A percentile compares a stretch with the other conserved stretches of the same genome.
Conservation (phyloP, 2,888 invertebrate species). For the Saturnia pavonia region DNA sequence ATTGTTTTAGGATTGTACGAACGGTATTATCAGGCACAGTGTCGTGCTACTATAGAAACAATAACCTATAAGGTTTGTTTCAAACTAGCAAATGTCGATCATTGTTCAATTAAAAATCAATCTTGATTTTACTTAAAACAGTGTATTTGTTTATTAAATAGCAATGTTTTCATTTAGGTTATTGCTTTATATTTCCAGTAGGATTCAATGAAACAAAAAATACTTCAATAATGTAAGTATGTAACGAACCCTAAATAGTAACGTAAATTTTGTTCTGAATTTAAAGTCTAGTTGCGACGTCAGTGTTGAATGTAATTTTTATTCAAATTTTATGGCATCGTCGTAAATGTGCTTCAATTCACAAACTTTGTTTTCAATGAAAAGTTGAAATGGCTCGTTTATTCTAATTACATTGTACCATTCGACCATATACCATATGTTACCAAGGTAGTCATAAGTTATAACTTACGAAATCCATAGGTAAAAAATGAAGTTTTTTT, state of each 20-base stretch:
- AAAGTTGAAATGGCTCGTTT: constrained; percentile 18
- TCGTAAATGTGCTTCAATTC: constrained; percentile 19
- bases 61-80: too few species aligned
- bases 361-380: constrained; percentile 18
- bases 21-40: too few species aligned
- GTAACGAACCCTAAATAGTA: not conserved
- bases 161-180: not conserved
- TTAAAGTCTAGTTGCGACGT: constrained; percentile 9
- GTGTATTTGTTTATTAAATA: not conserved
- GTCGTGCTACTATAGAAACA: too few species aligned
- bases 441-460: not conserved
- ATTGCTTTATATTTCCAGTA: not conserved
- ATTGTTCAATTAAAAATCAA: too few species aligned
- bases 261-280: not conserved
- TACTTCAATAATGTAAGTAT: not conserved
- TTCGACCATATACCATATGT: constrained; percentile 2
- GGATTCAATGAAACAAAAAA: not conserved
- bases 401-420: not conserved
- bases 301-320: constrained; percentile 15
- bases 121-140: too few species aligned
- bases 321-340: constrained; percentile 19
- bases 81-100: too few species aligned
- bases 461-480: not conserved
- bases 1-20: too few species aligned
- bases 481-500: not conserved